Percentiles rank a stretch among this genome's conserved stretches.
These are phyloP conservation scores for Pseudomugil tenellus DNA, from an alignment of 2,797 vertebrate genomes.

Conservation along the genomic window DNA sequence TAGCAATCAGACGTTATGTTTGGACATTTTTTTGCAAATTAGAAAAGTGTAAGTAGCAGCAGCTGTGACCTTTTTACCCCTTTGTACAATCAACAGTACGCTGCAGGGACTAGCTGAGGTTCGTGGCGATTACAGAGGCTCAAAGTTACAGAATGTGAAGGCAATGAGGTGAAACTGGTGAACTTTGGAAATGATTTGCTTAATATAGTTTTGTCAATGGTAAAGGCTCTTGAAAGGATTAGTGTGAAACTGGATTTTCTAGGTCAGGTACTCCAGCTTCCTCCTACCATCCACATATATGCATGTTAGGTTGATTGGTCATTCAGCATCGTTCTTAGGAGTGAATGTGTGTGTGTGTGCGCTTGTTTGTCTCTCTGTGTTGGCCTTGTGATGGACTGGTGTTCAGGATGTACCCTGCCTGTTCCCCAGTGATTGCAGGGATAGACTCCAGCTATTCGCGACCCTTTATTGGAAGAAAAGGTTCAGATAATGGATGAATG, in stretches of 20 bases:
- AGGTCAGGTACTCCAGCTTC: too few relatives aligned
- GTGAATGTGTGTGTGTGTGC: too few relatives aligned
- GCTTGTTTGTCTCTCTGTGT: too few relatives aligned
- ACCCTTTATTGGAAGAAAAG: too few relatives aligned
- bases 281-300: too few relatives aligned
- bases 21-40: conserved; percentile 39
- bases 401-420: too few relatives aligned
- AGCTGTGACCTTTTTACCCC: conserved; percentile 48
- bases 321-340: too few relatives aligned
- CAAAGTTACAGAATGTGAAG: conserved; percentile 5
- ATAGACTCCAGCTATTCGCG: too few relatives aligned
- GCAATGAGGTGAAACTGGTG: neutral
- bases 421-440: too few relatives aligned
- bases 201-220: conserved; percentile 2
- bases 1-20: conserved; percentile 39
- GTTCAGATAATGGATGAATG: too few relatives aligned
- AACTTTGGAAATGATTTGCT: conserved; percentile 28
- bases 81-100: conserved; percentile 16
- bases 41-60: conserved; percentile 36
- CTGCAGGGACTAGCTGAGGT: neutral
- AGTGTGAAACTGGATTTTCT: neutral
- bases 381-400: too few relatives aligned
- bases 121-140: conserved; percentile 22
- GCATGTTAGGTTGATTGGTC: too few relatives aligned
- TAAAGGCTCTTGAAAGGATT: conserved; percentile 1